Percentiles rank a stretch among this genome's conserved stretches.
These are phyloP conservation scores for Microctonus aethiopoides DNA, from an alignment of 2,888 invertebrate species.

Conservation along the genomic window DNA sequence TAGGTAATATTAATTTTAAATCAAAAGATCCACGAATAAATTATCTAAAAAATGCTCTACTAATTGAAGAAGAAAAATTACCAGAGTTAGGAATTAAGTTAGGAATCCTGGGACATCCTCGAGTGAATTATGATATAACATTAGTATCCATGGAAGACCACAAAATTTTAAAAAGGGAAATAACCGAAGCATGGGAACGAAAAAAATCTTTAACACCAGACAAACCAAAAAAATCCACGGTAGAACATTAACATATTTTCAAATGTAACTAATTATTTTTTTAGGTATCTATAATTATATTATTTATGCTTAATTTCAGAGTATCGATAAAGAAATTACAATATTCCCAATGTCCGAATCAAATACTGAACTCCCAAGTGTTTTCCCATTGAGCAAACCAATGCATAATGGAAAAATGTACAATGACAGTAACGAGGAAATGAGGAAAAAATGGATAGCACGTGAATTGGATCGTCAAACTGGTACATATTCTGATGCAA, in stretches of 20 bases:
- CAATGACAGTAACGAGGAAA: constrained; percentile 41
- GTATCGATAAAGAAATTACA: constrained; percentile 31
- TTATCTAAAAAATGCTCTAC: constrained; percentile 70
- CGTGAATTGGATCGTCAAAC: constrained; percentile 48
- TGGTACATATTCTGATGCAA: constrained; percentile 43
- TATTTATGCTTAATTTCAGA: too few species aligned
- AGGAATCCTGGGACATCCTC: constrained; percentile 73
- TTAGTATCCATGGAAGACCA: constrained; percentile 72
- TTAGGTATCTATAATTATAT: not conserved
- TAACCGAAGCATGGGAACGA: constrained; percentile 40
- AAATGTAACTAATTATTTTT: not conserved
- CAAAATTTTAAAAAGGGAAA: constrained; percentile 47
- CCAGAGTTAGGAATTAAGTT: constrained; percentile 67
- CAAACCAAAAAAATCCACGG: constrained; percentile 33
- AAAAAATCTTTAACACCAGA: constrained; percentile 40
- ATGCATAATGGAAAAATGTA: constrained; percentile 37
- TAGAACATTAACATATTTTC: constrained; percentile 12
- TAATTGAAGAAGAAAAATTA: constrained; percentile 71
- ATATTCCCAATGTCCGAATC: constrained; percentile 47
- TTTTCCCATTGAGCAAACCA: constrained; percentile 42
- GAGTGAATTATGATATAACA: constrained; percentile 72
- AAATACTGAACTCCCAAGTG: constrained; percentile 41
- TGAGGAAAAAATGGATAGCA: constrained; percentile 54
- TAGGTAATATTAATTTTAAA: constrained; percentile 65
- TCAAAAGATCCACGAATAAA: constrained; percentile 66